Evolutionary conservation across 2,888 invertebrate genomes (phyloP), one percentile per base, ranked within the genome.

Genomic region (Eupithecia insigniata): DNA sequence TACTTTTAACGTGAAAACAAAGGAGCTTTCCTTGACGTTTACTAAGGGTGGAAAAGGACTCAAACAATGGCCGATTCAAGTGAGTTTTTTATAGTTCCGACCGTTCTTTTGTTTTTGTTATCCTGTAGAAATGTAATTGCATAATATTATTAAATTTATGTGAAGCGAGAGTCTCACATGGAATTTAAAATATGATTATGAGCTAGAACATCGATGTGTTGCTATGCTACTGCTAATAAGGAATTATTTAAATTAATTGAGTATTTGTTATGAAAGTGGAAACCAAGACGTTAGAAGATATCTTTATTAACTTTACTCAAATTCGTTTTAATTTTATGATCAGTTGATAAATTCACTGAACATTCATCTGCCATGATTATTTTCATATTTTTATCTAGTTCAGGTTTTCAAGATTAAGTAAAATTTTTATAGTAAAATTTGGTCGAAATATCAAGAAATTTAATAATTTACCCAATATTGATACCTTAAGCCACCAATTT

Each of bases 41-140:
- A 43, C 66, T 81, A 81, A 82, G 82, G 83, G 83, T 84, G 84
- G 79, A 85, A 83, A 78, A 79, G 64, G 70, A 80, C 78, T 71
- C 86, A 83, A 81, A 85, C 81, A 78, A 86, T 87, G 84, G 82
- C 80, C 55, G 87, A 88, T 75, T 83, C 83, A 76, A 89, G 88
- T 89, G 79, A 89, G 88, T 88, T 80, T 78, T 72, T 79, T 79
- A 78, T 78, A 71, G 79, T 78, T 73, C 75, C 70, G 69, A 72
- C 75, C 70, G 69, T 66, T 72, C 65, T 72, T 70, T 76, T 78
- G 72, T 78, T 73, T 78, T 75, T 75, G 65, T 67, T 43, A 43
- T 69, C 75, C 67, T 67, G 39, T 65, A 46, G 34, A 26, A 62
- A 69, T 74, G 66, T 61, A 68, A 66, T 30, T 69, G 61, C 22